phyloP scores from a whole-genome alignment of 2,888 invertebrate species.

The Synergus umbraculus region DNA sequence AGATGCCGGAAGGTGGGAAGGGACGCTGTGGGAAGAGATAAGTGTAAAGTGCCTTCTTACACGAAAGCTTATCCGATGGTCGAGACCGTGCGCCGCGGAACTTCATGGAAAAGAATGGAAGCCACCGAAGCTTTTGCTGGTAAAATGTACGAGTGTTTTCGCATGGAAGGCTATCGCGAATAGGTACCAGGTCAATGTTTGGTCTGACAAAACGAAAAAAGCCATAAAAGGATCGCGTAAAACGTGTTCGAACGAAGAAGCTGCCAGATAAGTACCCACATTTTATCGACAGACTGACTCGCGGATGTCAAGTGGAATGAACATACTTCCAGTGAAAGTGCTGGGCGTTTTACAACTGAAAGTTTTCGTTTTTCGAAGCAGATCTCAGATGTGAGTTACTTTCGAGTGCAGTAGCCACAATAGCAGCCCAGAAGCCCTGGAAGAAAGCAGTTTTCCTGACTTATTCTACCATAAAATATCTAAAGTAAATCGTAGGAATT shows the following conservation, averaged over 20 bases:
- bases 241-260: slow-evolving; percentile 47
- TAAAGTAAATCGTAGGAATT: background rate
- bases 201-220: slow-evolving; percentile 40
- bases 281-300: slow-evolving; percentile 53
- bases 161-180: slow-evolving; percentile 40
- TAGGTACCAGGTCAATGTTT: slow-evolving; percentile 44
- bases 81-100: slow-evolving; percentile 12
- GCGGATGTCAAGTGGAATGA: slow-evolving; percentile 51
- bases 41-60: slow-evolving; percentile 39
- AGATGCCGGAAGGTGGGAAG: slow-evolving; percentile 26
- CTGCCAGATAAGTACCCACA: slow-evolving; percentile 49
- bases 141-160: slow-evolving; percentile 49
- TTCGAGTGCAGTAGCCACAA: slow-evolving; percentile 34
- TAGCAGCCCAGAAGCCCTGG: slow-evolving; percentile 6
- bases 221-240: slow-evolving; percentile 50
- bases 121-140: slow-evolving; percentile 27
- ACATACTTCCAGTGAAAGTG: slow-evolving; percentile 43
- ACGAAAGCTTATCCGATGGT: slow-evolving; percentile 29
- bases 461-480: slow-evolving; percentile 4
- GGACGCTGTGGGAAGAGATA: slow-evolving; percentile 32
- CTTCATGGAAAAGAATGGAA: slow-evolving; percentile 34
- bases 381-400: slow-evolving; percentile 20
- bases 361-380: slow-evolving; percentile 33
- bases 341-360: slow-evolving; percentile 37
- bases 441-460: slow-evolving; percentile 8